A percentile compares a stretch with the other conserved stretches of the same genome.
Conservation (phyloP, 2,797 vertebrate species). For the Glossophaga mutica region DNA sequence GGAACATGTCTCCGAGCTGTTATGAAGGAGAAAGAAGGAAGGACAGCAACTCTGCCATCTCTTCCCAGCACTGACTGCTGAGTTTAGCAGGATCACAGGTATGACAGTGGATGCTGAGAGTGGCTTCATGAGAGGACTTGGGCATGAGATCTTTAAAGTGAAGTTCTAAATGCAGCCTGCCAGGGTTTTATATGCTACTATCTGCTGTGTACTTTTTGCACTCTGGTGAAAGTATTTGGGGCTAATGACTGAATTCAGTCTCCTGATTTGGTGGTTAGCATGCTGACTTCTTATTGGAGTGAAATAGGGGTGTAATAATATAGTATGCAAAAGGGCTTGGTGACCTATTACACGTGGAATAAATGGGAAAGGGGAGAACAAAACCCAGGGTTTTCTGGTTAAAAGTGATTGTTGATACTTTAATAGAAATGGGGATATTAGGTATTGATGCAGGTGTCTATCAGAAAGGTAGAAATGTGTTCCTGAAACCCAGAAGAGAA, state of each 20-base stretch:
- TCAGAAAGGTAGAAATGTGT: not conserved
- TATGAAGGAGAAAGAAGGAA: not conserved
- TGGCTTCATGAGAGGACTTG: not conserved
- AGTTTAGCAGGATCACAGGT: not conserved
- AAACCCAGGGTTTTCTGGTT: not conserved
- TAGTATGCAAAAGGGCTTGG: not conserved
- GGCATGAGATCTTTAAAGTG: not conserved
- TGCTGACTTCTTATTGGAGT: not conserved
- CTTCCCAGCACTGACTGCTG: not conserved
- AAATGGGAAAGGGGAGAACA: not conserved
- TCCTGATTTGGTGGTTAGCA: not conserved
- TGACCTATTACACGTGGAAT: not conserved
- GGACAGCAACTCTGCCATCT: not conserved
- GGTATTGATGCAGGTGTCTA: not conserved
- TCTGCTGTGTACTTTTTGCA: not conserved
- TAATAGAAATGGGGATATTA: not conserved
- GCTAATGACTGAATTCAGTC: not conserved
- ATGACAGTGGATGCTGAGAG: not conserved
- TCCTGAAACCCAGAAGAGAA: not conserved
- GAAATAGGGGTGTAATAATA: too few relatives aligned
- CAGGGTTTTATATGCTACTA: not conserved
- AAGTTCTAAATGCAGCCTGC: not conserved
- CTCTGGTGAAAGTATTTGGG: not conserved
- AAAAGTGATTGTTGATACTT: not conserved
- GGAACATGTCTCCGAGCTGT: not conserved